Percentiles rank a stretch among this genome's conserved stretches.
Conservation (phyloP, 1,140 invertebrate species). For the Drosophila pachea region DNA sequence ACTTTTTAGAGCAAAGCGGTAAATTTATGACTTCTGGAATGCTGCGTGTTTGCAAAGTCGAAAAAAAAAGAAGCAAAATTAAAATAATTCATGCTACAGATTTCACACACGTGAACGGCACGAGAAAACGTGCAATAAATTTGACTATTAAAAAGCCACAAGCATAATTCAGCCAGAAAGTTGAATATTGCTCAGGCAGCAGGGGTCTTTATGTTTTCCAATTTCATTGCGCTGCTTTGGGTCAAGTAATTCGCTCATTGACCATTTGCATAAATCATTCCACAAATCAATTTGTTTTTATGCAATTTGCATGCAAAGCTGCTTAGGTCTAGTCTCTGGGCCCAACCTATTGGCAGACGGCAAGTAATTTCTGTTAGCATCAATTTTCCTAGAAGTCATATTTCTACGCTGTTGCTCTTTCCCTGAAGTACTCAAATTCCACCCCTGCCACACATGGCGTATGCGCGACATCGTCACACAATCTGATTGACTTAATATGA, state of each 20-base stretch:
- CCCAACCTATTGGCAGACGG: constrained; percentile 1
- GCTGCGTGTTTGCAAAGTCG: constrained; percentile 63
- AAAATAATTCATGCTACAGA: constrained; percentile 39
- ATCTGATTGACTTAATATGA: not conserved
- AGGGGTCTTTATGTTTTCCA: constrained; percentile 34
- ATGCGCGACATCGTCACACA: not conserved
- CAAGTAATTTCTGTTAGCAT: constrained; percentile 1
- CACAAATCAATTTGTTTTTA: constrained; percentile 44
- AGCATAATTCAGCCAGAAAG: constrained; percentile 35
- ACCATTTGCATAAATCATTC: constrained; percentile 48
- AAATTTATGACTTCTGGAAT: constrained; percentile 70
- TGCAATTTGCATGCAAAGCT: constrained; percentile 52
- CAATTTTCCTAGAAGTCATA: not conserved
- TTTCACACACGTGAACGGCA: constrained; percentile 56
- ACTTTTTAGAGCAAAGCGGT: constrained; percentile 66
- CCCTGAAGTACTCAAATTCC: not conserved
- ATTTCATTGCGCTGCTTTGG: constrained; percentile 39
- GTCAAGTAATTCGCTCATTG: constrained; percentile 1
- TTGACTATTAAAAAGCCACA: constrained; percentile 58
- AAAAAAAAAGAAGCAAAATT: not conserved
- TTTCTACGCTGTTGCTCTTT: not conserved
- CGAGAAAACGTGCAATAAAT: constrained; percentile 42
- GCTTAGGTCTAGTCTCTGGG: constrained; percentile 52
- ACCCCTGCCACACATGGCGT: not conserved
- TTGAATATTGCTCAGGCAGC: constrained; percentile 34